Evolutionary conservation across 2,797 vertebrate species (phyloP), one percentile per base, ranked within the genome.

Genomic region (Spinus olivaceus): DNA sequence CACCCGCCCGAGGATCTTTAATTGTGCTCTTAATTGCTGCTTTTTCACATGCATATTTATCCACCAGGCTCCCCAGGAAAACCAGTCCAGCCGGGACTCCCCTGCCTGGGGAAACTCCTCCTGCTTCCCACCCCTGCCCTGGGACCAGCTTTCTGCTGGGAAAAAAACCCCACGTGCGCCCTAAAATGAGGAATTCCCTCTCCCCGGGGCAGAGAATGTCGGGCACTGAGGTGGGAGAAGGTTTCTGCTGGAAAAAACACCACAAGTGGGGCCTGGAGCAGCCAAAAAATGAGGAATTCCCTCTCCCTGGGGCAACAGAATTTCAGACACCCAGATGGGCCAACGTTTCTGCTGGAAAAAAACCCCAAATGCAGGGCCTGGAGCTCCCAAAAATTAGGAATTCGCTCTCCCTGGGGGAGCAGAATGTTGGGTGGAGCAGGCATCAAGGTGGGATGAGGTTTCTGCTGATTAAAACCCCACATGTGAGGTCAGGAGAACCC

Each of bases 11-110:
- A 79, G 12, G 33, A 67, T 69, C 51, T 77, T 65, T 5, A 74
- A 84, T 96, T 41, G 57, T 35, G 60, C 46, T 3, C 23, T 30
- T 93, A 86, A 90, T 93, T 90, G 63, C 60, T 37, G 95, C 41
- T 18, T 94, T 95, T 94, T 53, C 60, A 5, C 72, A 22, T 64
- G 56, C 41, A n/a, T 37, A 49, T 90, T 92, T 25, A 86, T n/a
- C 16, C n/a, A 7, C 28, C 92, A 49, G 0, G 22, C 61, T 81
- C 20, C 72, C 83, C 80, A 23, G 88, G 69, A 33, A 90, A 96
- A 92, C 73, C 95, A 70, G 88, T 88, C 39, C 59, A 2, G 51
- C 53, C 2, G 65, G 80, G 32, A 33, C 21, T 33, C 21, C 53
- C 32, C 32, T 56, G 9, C 53, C n/a, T 15, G 53, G 32, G 53